Evolutionary conservation across 1,140 invertebrate genomes (phyloP).

Genomic region (Sarcophaga bullata): DNA sequence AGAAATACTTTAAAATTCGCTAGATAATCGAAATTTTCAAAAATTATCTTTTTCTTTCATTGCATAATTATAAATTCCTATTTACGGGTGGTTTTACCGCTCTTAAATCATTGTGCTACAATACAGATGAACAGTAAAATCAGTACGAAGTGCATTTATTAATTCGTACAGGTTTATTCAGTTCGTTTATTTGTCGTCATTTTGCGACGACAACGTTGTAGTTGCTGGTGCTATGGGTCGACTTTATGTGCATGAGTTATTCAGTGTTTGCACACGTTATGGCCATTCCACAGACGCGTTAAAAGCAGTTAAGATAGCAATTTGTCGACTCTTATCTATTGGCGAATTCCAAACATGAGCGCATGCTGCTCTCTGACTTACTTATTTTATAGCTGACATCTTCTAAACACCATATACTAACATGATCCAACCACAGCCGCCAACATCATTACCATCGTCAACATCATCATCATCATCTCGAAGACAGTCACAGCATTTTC

Average conservation of each 20-base stretch:
- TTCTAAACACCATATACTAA: not conserved
- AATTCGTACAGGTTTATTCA: not conserved
- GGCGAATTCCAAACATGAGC: constrained; percentile 37
- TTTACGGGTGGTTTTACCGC: not conserved
- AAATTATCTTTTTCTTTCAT: no score
- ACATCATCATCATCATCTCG: not conserved
- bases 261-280: not conserved
- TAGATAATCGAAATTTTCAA: no score
- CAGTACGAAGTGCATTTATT: constrained; percentile 3
- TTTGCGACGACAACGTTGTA: not conserved
- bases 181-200: not conserved
- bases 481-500: not conserved
- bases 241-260: not conserved
- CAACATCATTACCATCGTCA: not conserved
- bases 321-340: constrained; percentile 37
- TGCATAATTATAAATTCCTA: not conserved
- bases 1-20: no score
- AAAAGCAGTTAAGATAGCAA: constrained; percentile 41
- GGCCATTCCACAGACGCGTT: constrained; percentile 23
- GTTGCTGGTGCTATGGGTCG: not conserved
- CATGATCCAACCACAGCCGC: not conserved
- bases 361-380: constrained; percentile 40
- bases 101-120: constrained; percentile 28
- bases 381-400: constrained; percentile 32
- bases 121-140: not conserved